A percentile compares a stretch with the other conserved stretches of the same genome.
Conservation (phyloP, 2,113 vertebrate genomes). For the Catharus bicknelli region DNA sequence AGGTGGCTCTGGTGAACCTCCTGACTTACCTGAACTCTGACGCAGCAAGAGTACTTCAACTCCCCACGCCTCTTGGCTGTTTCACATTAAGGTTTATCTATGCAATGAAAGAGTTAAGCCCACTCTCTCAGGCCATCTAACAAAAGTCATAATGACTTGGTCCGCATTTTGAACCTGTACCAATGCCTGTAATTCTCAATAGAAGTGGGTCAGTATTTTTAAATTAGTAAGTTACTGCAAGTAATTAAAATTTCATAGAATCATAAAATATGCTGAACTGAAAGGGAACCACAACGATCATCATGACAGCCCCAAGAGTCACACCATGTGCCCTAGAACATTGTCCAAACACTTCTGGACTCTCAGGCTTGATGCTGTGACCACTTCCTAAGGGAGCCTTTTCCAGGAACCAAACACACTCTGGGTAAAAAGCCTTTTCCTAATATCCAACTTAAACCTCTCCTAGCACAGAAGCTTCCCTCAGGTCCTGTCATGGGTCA, state of each 20-base stretch:
- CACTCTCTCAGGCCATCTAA: neutral
- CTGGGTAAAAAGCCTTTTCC: neutral
- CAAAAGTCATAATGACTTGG: neutral
- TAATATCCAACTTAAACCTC: neutral
- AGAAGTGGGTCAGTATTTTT: neutral
- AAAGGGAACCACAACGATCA: neutral
- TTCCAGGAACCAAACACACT: neutral
- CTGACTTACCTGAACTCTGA: neutral
- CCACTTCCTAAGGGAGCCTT: neutral
- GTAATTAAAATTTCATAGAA: neutral
- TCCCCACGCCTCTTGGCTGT: neutral
- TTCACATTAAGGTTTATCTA: neutral
- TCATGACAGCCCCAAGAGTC: neutral
- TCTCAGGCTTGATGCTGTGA: neutral
- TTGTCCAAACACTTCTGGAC: neutral
- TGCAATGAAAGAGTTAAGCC: neutral
- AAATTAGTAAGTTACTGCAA: neutral
- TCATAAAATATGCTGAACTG: neutral
- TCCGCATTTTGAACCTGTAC: neutral
- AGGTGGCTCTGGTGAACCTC: neutral
- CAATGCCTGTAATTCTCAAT: neutral
- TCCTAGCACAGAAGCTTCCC: neutral
- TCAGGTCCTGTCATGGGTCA: rapidly evolving
- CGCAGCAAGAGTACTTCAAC: neutral
- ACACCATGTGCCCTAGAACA: neutral